Evolutionary conservation across 2,797 vertebrate genomes (phyloP), one percentile per base, ranked within the genome.

Genomic region (Rhinophrynus dorsalis): DNA sequence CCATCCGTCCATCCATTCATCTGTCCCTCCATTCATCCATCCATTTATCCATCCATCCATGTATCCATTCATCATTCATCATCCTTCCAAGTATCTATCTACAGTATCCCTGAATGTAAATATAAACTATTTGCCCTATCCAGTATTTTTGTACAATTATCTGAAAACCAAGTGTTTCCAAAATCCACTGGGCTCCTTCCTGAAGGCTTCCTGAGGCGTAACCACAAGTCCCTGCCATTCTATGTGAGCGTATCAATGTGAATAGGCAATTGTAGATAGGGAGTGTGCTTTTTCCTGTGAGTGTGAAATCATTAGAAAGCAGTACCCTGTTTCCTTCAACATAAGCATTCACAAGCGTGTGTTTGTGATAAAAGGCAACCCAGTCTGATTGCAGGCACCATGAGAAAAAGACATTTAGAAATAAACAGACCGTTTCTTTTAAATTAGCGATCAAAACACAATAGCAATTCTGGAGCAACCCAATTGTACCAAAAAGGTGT

Each of bases 251-350:
- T 27, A 32, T 58, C 8, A 24, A 65, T 66, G 55, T 65, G 33
- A 74, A 74, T 56, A 56, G 71, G 40, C 40, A 68, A 68, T 61
- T 74, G 65, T 74, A 62, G 13, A 51, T 58, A 58, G 62, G 61
- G 44, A 58, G 55, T 51, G 33, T 27, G 35, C 55, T 32, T 52
- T 66, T 66, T 66, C 69, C 62, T 68, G 63, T 59, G 7, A 50
- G 58, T 40, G 45, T 55, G 37, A 61, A 68, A 27, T 54, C 30
- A 40, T 48, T 48, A 50, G 50, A 62, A 55, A 56, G 23, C 27
- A 42, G 48, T 23, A 62, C 35, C 9, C 27, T 50, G 12, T 57
- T 68, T 74, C 57, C 71, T 75, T 58, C 57, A 45, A 68, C 57
- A 62, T 56, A 38, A 10, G 20, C 47, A 59, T 65, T 64, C 29